These are phyloP conservation scores for Seira sanloemensis DNA, from an alignment of 2,888 invertebrate species.

Conservation along the genomic window DNA sequence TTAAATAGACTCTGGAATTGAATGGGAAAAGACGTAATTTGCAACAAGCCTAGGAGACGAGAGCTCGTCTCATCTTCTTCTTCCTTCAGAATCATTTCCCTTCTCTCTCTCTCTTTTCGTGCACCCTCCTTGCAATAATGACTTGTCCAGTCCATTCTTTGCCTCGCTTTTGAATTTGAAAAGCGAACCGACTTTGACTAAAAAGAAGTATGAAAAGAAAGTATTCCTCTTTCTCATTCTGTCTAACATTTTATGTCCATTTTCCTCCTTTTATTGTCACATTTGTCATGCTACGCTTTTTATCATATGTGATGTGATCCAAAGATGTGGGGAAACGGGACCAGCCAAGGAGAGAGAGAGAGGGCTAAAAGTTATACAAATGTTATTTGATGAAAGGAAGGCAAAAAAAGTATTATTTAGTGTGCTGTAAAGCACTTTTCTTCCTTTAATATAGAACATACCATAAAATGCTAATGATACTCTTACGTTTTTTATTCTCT, in stretches of 20 bases:
- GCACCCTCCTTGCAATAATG: neutral
- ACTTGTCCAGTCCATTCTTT: neutral
- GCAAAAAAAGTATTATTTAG: conserved; percentile 4
- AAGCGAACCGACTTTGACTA: neutral
- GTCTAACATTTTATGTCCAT: conserved; percentile 30
- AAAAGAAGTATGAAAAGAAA: neutral
- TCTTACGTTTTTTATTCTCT: neutral
- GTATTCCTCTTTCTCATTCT: conserved; percentile 6
- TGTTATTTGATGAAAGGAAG: conserved; percentile 1
- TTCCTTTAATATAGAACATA: neutral
- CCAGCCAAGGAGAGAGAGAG: neutral
- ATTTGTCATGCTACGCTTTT: conserved; percentile 34
- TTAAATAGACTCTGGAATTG: neutral
- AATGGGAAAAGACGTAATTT: neutral
- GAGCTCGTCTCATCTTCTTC: conserved; percentile 4
- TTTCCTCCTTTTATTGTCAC: conserved; percentile 36
- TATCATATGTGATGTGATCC: conserved; percentile 21
- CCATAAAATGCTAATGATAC: conserved; percentile 1
- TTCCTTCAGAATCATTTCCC: neutral
- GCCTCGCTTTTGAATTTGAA: too few species aligned
- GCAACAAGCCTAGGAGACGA: too few species aligned
- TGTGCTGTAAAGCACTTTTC: neutral
- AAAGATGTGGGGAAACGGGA: too few species aligned
- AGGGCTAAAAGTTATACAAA: neutral
- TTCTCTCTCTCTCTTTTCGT: neutral